These are phyloP conservation scores for Reticulitermes lucifugus DNA, from an alignment of 2,888 invertebrate genomes.

Conservation along the genomic window DNA sequence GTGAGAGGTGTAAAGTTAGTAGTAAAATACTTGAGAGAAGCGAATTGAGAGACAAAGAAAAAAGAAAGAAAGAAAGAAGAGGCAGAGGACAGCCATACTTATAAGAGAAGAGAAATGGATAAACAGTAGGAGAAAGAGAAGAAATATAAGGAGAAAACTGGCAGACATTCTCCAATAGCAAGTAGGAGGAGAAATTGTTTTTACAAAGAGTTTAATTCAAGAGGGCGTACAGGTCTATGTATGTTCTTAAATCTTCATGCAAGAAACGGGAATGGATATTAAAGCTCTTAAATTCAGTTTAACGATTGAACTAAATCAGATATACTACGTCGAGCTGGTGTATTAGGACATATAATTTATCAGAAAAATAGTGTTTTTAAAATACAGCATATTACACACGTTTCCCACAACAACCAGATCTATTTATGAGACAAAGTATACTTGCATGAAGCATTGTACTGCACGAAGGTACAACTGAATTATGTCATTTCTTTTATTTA, in stretches of 20 bases:
- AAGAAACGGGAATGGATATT: constrained; percentile 17
- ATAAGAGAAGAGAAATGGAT: constrained; percentile 7
- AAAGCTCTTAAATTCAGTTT: constrained; percentile 38
- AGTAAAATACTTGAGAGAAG: background rate
- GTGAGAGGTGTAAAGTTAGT: constrained; percentile 40
- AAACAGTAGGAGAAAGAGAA: constrained; percentile 14
- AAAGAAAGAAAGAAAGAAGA: background rate
- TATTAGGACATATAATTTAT: background rate
- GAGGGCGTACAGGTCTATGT: background rate
- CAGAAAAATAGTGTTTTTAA: background rate
- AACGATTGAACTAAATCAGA: constrained; percentile 28
- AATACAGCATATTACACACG: background rate
- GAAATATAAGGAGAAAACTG: constrained; percentile 11
- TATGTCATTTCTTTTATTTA: background rate
- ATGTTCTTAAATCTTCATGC: background rate
- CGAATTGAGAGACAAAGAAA: background rate
- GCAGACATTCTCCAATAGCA: background rate
- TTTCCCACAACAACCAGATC: background rate
- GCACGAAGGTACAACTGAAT: background rate
- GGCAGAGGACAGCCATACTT: background rate
- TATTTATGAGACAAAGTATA: no score
- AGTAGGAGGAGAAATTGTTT: constrained; percentile 7
- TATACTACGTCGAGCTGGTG: background rate
- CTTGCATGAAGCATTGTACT: background rate
- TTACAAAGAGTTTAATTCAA: constrained; percentile 38